Evolutionary conservation across 2,888 invertebrate species (phyloP).

Genomic region (Patella caerulea): DNA sequence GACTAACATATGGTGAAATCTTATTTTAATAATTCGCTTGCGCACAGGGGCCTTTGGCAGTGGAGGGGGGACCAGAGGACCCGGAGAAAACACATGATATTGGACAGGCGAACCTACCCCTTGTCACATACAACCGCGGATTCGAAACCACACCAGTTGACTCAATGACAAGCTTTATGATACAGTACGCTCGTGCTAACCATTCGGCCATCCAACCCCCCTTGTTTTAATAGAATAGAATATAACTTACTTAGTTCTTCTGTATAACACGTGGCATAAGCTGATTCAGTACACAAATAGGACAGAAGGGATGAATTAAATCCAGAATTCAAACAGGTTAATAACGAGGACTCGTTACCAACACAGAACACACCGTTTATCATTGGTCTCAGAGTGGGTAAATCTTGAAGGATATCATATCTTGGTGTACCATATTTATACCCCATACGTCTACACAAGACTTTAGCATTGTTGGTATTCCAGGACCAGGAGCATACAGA

Average conservation of each 20-base stretch:
- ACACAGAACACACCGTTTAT: conserved; percentile 56
- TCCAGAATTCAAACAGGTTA: conserved; percentile 62
- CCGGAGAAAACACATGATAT: no score
- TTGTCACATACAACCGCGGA: no score
- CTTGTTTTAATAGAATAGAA: no score
- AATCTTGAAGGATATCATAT: conserved; percentile 32
- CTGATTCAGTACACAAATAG: conserved; percentile 55
- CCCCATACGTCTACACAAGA: conserved; percentile 55
- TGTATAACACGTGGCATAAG: conserved; percentile 58
- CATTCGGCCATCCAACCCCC: no score
- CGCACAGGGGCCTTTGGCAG: no score
- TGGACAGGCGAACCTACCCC: no score
- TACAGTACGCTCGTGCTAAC: no score
- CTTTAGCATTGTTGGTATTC: conserved; percentile 55
- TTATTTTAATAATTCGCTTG: no score
- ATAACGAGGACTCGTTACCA: conserved; percentile 50
- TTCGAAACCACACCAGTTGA: no score
- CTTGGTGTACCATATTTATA: conserved; percentile 56
- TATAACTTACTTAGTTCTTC: conserved; percentile 49
- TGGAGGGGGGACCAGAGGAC: no score
- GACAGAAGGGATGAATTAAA: conserved; percentile 52
- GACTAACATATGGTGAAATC: no score
- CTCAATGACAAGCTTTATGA: no score
- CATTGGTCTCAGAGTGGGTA: conserved; percentile 34
- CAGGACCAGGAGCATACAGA: conserved; percentile 60